Evolutionary conservation across 2,797 vertebrate species (phyloP).

Genomic region (Acipenser transmontanus): DNA sequence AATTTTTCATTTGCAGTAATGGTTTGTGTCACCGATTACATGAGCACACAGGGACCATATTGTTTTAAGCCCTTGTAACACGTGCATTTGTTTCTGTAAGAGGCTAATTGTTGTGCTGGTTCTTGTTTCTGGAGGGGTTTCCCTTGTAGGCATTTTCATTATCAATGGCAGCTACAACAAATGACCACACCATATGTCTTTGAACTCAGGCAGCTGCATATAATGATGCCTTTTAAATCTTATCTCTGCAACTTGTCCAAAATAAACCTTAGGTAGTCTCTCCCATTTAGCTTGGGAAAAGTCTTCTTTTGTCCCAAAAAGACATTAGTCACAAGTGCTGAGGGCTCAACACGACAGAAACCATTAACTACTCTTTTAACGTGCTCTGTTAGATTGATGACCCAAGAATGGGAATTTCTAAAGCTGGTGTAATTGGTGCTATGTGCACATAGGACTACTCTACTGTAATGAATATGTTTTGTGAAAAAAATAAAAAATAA

Average conservation of each 20-base stretch:
- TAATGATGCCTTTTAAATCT: constrained; percentile 13
- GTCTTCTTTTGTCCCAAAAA: constrained; percentile 13
- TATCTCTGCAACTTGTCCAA: constrained; percentile 22
- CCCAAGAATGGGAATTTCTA: constrained; percentile 9
- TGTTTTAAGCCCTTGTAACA: constrained; percentile 1
- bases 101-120: constrained; percentile 1
- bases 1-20: neutral
- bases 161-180: constrained; percentile 13
- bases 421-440: neutral
- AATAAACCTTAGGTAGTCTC: constrained; percentile 9
- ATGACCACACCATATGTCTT: constrained; percentile 15
- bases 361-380: constrained; percentile 13
- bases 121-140: constrained; percentile 16
- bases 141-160: constrained; percentile 19
- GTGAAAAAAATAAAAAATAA: neutral
- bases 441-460: constrained; percentile 1
- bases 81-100: constrained; percentile 22
- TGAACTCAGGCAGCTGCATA: constrained; percentile 19
- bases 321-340: constrained; percentile 13
- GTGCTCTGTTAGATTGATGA: constrained; percentile 18
- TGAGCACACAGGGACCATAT: neutral
- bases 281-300: constrained; percentile 21
- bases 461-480: neutral
- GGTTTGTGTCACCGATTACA: neutral
- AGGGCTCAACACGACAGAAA: constrained; percentile 12